Evolutionary conservation across 2,113 vertebrate species (phyloP).

Genomic region (Callocephalon fimbriatum): DNA sequence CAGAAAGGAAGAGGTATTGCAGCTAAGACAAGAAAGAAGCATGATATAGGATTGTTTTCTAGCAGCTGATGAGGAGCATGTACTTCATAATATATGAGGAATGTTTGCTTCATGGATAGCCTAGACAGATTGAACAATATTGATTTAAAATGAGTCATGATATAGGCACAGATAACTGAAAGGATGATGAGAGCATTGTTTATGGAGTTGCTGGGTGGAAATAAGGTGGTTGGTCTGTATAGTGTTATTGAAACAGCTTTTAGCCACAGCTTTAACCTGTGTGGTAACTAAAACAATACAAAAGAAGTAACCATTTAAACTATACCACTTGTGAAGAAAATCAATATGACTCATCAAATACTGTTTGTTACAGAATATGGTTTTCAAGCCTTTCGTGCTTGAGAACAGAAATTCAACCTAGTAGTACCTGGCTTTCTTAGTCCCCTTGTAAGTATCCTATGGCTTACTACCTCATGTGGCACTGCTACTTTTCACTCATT

Average conservation of each 20-base stretch:
- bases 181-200: neutral
- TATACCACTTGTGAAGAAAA: neutral
- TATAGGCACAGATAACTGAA: neutral
- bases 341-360: neutral
- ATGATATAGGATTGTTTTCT: neutral
- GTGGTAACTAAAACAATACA: neutral
- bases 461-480: neutral
- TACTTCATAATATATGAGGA: neutral
- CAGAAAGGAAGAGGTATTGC: neutral
- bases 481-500: neutral
- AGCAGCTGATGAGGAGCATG: neutral
- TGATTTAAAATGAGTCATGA: neutral
- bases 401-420: neutral
- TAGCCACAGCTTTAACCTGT: neutral
- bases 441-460: neutral
- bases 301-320: neutral
- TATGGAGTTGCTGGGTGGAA: neutral
- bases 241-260: neutral
- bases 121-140: neutral
- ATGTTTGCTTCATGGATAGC: neutral
- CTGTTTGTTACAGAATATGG: rapidly evolving
- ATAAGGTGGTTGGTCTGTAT: neutral
- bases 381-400: neutral
- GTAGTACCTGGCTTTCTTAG: neutral
- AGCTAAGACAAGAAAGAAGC: neutral